Conservation (phyloP, 2,888 invertebrate genomes). For the Amphipyra tragopoginis region DNA sequence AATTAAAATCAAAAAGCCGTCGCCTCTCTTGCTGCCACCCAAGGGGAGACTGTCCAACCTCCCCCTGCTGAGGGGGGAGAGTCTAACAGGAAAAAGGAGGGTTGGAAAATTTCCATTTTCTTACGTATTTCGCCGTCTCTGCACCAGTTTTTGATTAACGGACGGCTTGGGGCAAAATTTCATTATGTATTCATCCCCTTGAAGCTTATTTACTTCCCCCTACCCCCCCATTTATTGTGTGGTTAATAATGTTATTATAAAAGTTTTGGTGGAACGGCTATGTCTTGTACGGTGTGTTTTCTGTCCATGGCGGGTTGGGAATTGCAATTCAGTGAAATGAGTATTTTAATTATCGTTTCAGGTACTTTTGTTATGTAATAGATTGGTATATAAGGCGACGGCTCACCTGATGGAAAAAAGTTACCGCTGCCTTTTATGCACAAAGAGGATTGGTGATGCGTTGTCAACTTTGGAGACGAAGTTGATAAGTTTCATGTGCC, state of each 20-base stretch:
- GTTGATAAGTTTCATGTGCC: too few relatives aligned
- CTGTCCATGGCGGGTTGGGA: conserved; percentile 24
- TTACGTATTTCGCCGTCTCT: conserved; percentile 86
- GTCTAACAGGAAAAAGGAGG: conserved; percentile 89
- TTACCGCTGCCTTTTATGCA: too few relatives aligned
- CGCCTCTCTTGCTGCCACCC: conserved; percentile 61
- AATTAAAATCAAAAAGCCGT: conserved; percentile 52
- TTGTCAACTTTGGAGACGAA: too few relatives aligned
- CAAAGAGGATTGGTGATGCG: too few relatives aligned
- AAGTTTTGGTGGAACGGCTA: conserved; percentile 57
- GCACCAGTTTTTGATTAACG: conserved; percentile 90
- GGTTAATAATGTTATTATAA: conserved; percentile 66
- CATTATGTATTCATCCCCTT: conserved; percentile 89
- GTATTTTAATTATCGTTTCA: conserved; percentile 1
- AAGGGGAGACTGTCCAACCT: conserved; percentile 78
- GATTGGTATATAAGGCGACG: too few relatives aligned
- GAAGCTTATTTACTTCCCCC: conserved; percentile 78
- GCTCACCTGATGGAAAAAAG: too few relatives aligned
- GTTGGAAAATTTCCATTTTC: conserved; percentile 90
- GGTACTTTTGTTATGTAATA: not conserved
- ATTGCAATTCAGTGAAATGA: conserved; percentile 24
- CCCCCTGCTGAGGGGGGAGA: conserved; percentile 66
- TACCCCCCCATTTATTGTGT: conserved; percentile 65
- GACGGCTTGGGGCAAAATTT: conserved; percentile 86
- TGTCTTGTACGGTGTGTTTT: conserved; percentile 46